Conservation (phyloP, 2,113 vertebrate species). For the Colaptes auratus region DNA sequence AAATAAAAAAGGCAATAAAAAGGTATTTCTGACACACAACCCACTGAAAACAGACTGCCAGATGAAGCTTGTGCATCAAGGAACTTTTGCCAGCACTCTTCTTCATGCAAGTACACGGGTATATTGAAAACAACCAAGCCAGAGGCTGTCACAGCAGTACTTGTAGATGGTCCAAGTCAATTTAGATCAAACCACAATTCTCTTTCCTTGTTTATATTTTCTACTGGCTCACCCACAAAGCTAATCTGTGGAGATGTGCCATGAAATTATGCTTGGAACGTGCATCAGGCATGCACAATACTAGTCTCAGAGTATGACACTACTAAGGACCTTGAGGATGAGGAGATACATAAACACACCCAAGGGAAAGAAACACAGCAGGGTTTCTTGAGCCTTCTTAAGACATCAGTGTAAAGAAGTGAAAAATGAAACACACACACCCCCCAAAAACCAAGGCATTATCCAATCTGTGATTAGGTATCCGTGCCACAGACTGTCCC, state of each 20-base stretch:
- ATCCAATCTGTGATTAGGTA: neutral
- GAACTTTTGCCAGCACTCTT: neutral
- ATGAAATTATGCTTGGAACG: neutral
- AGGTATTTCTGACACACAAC: neutral
- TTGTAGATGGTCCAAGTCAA: neutral
- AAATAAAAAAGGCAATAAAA: neutral
- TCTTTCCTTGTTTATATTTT: neutral
- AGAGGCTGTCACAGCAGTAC: neutral
- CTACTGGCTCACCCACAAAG: neutral
- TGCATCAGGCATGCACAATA: fast-evolving
- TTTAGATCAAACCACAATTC: neutral
- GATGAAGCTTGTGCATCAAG: neutral
- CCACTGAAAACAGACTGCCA: neutral
- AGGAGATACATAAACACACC: neutral
- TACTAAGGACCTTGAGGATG: neutral
- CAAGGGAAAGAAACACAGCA: neutral
- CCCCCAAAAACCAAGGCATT: too few relatives aligned
- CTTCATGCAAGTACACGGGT: neutral
- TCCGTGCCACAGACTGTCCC: neutral
- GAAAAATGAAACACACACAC: too few relatives aligned
- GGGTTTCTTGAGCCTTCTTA: neutral
- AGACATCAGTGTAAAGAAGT: neutral
- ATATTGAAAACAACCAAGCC: neutral
- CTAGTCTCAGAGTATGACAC: neutral
- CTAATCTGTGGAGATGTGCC: neutral